A percentile compares a stretch with the other conserved stretches of the same genome.
Conservation (phyloP, 2,888 invertebrate genomes). For the Calliphora vomitoria region DNA sequence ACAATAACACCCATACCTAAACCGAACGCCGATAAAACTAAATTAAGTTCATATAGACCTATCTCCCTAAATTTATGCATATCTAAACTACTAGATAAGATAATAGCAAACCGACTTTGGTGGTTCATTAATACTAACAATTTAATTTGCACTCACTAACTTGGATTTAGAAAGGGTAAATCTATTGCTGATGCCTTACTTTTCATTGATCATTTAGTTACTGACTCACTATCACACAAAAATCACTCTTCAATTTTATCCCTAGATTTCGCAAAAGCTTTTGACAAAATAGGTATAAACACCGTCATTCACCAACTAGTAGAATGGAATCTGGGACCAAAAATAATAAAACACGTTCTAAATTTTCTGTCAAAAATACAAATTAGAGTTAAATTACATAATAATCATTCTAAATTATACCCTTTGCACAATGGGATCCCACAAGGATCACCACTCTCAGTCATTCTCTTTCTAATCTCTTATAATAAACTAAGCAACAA, state of each 20-base stretch:
- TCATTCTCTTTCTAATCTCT: constrained; percentile 60
- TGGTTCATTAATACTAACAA: constrained; percentile 62
- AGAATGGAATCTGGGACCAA: constrained; percentile 33
- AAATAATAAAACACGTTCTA: constrained; percentile 49
- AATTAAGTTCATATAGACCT: constrained; percentile 67
- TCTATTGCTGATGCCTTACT: constrained; percentile 51
- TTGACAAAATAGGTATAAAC: constrained; percentile 69
- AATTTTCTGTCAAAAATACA: constrained; percentile 54
- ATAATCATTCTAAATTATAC: constrained; percentile 28
- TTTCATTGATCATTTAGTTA: constrained; percentile 62
- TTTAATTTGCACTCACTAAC: constrained; percentile 43
- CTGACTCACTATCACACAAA: constrained; percentile 19
- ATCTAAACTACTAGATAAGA: constrained; percentile 70
- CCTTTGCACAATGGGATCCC: constrained; percentile 61
- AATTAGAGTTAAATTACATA: constrained; percentile 33
- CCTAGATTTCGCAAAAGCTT: constrained; percentile 68
- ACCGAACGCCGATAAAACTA: constrained; percentile 65
- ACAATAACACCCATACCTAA: constrained; percentile 62
- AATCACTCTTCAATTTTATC: no score
- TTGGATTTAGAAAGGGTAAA: constrained; percentile 51
- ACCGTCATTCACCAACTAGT: constrained; percentile 52
- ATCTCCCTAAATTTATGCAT: constrained; percentile 70
- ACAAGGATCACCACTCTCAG: constrained; percentile 59
- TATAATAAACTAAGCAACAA: constrained; percentile 57
- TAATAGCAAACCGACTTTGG: constrained; percentile 54